These are phyloP conservation scores for Athene noctua DNA, from an alignment of 2,113 vertebrate species.

Conservation along the genomic window DNA sequence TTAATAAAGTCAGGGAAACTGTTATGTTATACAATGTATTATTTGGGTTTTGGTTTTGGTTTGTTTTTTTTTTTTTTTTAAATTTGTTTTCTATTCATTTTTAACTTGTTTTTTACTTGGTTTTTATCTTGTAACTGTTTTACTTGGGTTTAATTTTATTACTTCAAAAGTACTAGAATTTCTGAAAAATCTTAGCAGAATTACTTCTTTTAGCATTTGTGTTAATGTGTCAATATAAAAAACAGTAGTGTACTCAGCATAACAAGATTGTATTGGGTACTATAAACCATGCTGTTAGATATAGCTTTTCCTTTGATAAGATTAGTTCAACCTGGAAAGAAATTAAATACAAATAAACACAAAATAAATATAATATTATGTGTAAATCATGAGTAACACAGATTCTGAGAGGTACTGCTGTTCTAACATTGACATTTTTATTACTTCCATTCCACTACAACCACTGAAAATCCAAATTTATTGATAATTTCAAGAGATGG, in stretches of 20 bases:
- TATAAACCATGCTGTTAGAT: neutral
- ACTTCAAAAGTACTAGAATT: neutral
- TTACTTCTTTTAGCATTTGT: neutral
- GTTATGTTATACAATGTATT: neutral
- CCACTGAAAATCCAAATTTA: neutral
- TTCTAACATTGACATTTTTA: neutral
- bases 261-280: neutral
- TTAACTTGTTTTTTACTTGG: too few species aligned
- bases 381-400: neutral
- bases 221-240: neutral
- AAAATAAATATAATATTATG: neutral
- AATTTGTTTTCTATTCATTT: neutral
- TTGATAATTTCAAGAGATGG: neutral
- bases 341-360: neutral
- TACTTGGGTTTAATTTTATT: neutral
- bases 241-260: neutral
- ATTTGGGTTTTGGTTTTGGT: neutral
- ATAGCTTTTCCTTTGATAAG: neutral
- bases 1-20: neutral
- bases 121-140: too few species aligned
- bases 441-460: neutral
- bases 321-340: neutral
- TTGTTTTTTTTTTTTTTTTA: accelerated
- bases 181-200: neutral
- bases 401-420: neutral